Evolutionary conservation across 2,888 invertebrate genomes (phyloP).

Genomic region (Ditylenchus weischeri): DNA sequence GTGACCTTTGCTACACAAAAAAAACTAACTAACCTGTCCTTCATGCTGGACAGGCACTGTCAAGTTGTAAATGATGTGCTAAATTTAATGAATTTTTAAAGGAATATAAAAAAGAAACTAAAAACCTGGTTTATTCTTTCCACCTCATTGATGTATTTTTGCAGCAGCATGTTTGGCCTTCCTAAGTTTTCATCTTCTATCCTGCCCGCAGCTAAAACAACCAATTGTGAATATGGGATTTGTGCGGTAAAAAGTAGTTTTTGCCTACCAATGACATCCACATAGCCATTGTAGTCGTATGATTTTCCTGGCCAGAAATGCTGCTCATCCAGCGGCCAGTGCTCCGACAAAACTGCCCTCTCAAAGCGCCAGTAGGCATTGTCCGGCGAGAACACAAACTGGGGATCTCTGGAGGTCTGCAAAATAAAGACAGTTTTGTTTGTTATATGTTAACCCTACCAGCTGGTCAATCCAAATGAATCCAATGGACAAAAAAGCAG

Average conservation of each 20-base stretch:
- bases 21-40: constrained; percentile 26
- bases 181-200: constrained; percentile 41
- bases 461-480: constrained; percentile 52
- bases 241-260: not conserved
- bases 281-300: constrained; percentile 53
- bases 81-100: constrained; percentile 10
- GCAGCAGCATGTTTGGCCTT: constrained; percentile 51
- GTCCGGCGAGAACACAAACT: constrained; percentile 56
- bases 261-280: constrained; percentile 49
- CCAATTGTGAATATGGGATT: not conserved
- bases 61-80: constrained; percentile 53
- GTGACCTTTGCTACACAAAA: no score
- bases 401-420: constrained; percentile 56
- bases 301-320: constrained; percentile 53
- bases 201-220: constrained; percentile 34
- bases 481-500: constrained; percentile 45
- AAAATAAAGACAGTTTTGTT: constrained; percentile 10
- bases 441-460: constrained; percentile 28
- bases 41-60: constrained; percentile 49
- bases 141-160: constrained; percentile 51
- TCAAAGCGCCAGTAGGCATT: constrained; percentile 56
- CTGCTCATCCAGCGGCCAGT: constrained; percentile 57
- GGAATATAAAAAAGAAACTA: not conserved
- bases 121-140: constrained; percentile 50
- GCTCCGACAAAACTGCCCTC: constrained; percentile 46